Evolutionary conservation across 2,888 invertebrate genomes (phyloP).

Genomic region (Amblyjoppa proteus): DNA sequence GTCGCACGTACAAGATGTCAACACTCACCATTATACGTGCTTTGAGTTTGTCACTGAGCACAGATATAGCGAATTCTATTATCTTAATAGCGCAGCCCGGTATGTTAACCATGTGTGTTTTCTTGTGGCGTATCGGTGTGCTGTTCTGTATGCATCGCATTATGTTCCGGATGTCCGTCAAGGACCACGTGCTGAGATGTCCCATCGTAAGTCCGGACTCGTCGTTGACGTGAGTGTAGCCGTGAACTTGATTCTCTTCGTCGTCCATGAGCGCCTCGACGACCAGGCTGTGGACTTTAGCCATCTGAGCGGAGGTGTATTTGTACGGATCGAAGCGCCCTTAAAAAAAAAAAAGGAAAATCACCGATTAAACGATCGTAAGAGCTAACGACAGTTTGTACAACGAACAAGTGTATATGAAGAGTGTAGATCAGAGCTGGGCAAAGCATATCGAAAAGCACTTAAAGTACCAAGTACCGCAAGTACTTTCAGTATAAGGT

Average conservation of each 20-base stretch:
- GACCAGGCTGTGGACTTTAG: conserved; percentile 93
- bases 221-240: conserved; percentile 94
- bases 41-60: conserved; percentile 94
- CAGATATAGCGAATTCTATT: conserved; percentile 92
- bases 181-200: conserved; percentile 93
- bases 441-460: too few species aligned
- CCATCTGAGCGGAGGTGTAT: conserved; percentile 93
- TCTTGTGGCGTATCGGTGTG: conserved; percentile 96
- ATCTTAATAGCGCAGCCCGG: conserved; percentile 93
- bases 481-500: too few species aligned
- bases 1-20: not conserved
- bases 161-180: conserved; percentile 92
- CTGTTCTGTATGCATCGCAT: conserved; percentile 94
- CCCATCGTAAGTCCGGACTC: conserved; percentile 94
- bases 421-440: too few species aligned
- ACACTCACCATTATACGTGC: conserved; percentile 91
- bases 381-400: not conserved
- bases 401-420: too few species aligned
- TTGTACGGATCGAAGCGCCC: conserved; percentile 92
- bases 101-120: conserved; percentile 94
- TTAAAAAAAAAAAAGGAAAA: conserved; percentile 75
- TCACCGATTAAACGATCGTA: conserved; percentile 13
- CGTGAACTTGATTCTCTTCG: conserved; percentile 93
- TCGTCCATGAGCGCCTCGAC: conserved; percentile 94
- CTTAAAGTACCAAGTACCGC: too few species aligned